Conservation (phyloP, 2,888 invertebrate species). For the Tipula vernalis region DNA sequence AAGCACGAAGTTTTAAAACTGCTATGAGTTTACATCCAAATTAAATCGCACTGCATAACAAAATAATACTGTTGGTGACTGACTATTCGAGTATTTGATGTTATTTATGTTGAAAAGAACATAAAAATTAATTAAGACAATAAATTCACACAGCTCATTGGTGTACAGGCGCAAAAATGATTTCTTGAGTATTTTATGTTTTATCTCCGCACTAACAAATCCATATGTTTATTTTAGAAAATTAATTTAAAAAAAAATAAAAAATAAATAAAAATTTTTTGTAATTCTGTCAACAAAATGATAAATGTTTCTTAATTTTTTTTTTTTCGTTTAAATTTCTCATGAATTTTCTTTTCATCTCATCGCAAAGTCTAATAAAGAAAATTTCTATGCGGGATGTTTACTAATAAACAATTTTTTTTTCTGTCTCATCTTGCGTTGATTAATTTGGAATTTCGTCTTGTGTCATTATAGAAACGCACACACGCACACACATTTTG, state of each 20-base stretch:
- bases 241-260: not conserved
- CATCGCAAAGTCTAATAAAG: not conserved
- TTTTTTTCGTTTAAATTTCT: not conserved
- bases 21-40: too few species aligned
- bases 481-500: not conserved
- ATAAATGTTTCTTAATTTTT: not conserved
- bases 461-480: not conserved
- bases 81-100: too few species aligned
- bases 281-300: not conserved
- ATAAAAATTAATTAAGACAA: not conserved
- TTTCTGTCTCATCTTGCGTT: not conserved
- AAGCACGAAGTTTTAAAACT: too few species aligned
- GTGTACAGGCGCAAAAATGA: not conserved
- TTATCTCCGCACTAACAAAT: not conserved
- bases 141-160: not conserved
- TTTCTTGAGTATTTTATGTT: not conserved
- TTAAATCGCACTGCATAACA: too few species aligned
- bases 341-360: constrained; percentile 4
- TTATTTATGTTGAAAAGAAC: not conserved
- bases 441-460: not conserved
- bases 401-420: not conserved
- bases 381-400: not conserved
- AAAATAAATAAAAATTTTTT: not conserved
- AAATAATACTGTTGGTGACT: too few species aligned
- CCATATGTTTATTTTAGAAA: not conserved